phyloP scores from a whole-genome alignment of 2,113 vertebrate species.

The Ondatra zibethicus region DNA sequence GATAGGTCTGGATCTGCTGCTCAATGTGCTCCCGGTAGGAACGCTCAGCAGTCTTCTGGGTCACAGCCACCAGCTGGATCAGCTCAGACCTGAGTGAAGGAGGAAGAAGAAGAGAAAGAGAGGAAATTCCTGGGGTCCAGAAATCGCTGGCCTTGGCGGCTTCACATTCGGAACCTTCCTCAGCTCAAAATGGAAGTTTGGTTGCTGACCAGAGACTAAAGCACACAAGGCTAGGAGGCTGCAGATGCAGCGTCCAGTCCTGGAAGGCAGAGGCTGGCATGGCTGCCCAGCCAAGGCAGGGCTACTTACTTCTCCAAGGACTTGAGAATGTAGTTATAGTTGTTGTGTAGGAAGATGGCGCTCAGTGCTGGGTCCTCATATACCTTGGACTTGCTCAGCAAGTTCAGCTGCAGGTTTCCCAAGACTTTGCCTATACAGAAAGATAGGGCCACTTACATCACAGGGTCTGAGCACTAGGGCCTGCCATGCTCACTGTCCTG shows the following conservation, averaged over 20 bases:
- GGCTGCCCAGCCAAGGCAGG: background rate
- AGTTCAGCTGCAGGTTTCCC: constrained; percentile 97
- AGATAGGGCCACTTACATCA: background rate
- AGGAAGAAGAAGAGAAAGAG: background rate
- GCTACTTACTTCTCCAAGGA: constrained; percentile 96
- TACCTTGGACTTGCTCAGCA: constrained; percentile 98
- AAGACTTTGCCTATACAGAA: constrained; percentile 93
- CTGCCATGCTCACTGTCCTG: too few species aligned
- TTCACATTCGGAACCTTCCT: too few species aligned
- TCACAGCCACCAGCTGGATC: constrained; percentile 97
- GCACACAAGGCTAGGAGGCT: background rate
- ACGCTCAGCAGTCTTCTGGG: constrained; percentile 93
- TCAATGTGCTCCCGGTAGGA: constrained; percentile 95
- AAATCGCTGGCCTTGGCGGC: background rate
- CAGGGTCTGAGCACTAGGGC: rapidly evolving
- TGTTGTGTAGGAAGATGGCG: constrained; percentile 98
- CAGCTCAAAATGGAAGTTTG: too few species aligned
- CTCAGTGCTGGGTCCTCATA: constrained; percentile 97
- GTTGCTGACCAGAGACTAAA: too few species aligned
- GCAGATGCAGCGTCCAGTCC: background rate
- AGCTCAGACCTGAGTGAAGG: constrained; percentile 92
- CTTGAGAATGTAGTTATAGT: constrained; percentile 99
- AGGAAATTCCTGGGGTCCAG: background rate
- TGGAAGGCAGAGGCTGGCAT: background rate
- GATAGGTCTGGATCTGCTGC: constrained; percentile 96